Evolutionary conservation across 2,888 invertebrate genomes (phyloP).

Genomic region (Stenoptilia bipunctidactyla): DNA sequence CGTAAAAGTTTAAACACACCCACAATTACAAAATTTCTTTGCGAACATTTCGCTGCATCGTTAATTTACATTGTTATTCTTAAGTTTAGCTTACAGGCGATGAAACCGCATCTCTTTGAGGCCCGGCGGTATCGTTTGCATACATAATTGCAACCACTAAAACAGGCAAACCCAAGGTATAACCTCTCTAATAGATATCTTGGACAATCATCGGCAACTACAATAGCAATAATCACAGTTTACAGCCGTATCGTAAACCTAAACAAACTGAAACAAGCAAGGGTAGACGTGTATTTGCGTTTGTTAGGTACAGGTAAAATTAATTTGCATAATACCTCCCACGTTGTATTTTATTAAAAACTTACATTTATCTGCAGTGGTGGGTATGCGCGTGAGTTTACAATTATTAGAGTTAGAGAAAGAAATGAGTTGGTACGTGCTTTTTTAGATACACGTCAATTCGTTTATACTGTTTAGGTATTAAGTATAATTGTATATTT

Average conservation of each 20-base stretch:
- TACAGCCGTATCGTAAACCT: conserved; percentile 64
- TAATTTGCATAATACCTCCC: conserved; percentile 68
- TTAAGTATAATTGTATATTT: no score
- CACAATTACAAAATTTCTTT: neutral
- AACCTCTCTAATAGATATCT: neutral
- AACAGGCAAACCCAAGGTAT: neutral
- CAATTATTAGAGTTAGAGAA: no score
- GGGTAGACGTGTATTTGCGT: conserved; percentile 47
- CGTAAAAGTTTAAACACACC: neutral
- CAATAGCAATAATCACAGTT: conserved; percentile 52
- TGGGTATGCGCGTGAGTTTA: no score
- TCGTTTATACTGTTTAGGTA: no score
- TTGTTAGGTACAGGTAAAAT: conserved; percentile 57
- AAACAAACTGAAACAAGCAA: conserved; percentile 46
- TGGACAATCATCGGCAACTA: conserved; percentile 31
- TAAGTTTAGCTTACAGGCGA: no score
- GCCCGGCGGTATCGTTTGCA: neutral
- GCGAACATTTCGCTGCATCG: neutral
- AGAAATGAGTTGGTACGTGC: no score
- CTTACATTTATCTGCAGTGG: no score
- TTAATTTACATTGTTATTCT: neutral
- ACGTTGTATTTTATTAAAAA: conserved; percentile 27
- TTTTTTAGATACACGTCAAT: no score
- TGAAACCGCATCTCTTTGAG: no score
- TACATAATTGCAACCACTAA: conserved; percentile 1